Base-by-base conservation (phyloP, 35 echinoderm and acorn worm genomes). In the Apostichopus parvimensis region DNA sequence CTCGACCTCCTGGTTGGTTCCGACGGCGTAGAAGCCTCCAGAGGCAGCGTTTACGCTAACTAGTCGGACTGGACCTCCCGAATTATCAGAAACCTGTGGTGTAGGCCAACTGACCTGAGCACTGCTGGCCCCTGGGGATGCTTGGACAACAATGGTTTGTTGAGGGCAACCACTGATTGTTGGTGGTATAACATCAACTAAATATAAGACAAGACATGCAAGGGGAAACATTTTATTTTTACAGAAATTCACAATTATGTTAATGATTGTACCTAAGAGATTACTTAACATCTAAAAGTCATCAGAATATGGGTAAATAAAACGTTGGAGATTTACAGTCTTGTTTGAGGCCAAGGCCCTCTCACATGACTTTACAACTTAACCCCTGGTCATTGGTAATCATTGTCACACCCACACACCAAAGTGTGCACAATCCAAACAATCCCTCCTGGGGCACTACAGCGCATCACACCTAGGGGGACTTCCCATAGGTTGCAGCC, bases 21-120 rank as follows among this genome's bases (percentile, higher is more conserved):
- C 81, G 9, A 84, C 81, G 1, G 15, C 1, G 55, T 84, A 84
- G 18, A 21, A 21, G 17, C 56, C 81, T 22, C 81, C 81, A 59
- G 81, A 59, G 21, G 6, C 14, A 15, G 81, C 81, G n/a, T 84
- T 84, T 2, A 84, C 54, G 21, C 81, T 84, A 52, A 25, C 17
- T 6, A 84, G 57, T 52, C 22, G 7, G 1, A 84, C 81, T 12
- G 81, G 0, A 13, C 58, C 8, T 58, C 81, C 81, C 1, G 54
- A 20, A 52, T 84, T 84, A 59, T 84, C 81, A 56, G 7, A 23
- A 84, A 59, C 81, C 24, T 56, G 55, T 21, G 81, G 81, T 52
- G 55, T 59, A 55, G 81, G 57, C 81, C 81, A 84, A 15, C 81
- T 84, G 54, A 84, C 81, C 54, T 58, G 17, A 61, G 81, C 81